Conservation (phyloP, 2,888 invertebrate species). For the Coecobrya sp. region DNA sequence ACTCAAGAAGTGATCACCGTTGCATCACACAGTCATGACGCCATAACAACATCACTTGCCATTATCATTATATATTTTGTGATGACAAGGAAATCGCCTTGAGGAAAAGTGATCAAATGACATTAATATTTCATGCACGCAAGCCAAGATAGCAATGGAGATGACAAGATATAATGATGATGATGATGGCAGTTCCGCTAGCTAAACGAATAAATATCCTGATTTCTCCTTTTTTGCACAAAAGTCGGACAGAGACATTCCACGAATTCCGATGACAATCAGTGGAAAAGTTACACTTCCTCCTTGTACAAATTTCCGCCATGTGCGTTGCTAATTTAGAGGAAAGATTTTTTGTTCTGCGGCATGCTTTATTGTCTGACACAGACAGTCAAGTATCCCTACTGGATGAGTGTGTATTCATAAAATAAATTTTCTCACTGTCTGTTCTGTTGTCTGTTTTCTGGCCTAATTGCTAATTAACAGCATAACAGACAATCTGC, state of each 20-base stretch:
- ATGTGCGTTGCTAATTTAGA: background rate
- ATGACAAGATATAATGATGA: background rate
- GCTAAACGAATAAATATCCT: background rate
- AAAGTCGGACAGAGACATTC: background rate
- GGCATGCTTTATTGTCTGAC: background rate
- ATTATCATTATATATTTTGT: background rate
- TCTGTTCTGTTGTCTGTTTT: conserved; percentile 5
- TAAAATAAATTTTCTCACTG: background rate
- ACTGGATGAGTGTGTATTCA: background rate
- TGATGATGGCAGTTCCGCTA: background rate
- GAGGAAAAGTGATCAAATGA: conserved; percentile 51
- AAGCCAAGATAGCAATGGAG: background rate
- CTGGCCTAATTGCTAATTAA: conserved; percentile 69
- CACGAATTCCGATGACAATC: conserved; percentile 2
- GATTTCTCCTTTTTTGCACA: background rate
- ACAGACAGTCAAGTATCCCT: background rate
- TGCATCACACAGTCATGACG: no score
- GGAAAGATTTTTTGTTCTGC: background rate
- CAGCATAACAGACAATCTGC: conserved; percentile 11
- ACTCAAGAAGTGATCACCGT: conserved; percentile 16
- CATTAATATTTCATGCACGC: conserved; percentile 72
- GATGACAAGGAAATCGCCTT: conserved; percentile 19
- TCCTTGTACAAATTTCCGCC: background rate
- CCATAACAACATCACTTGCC: conserved; percentile 8
- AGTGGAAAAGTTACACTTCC: background rate